Conservation (phyloP, 2,113 vertebrate species). For the Lucifuga dentata region DNA sequence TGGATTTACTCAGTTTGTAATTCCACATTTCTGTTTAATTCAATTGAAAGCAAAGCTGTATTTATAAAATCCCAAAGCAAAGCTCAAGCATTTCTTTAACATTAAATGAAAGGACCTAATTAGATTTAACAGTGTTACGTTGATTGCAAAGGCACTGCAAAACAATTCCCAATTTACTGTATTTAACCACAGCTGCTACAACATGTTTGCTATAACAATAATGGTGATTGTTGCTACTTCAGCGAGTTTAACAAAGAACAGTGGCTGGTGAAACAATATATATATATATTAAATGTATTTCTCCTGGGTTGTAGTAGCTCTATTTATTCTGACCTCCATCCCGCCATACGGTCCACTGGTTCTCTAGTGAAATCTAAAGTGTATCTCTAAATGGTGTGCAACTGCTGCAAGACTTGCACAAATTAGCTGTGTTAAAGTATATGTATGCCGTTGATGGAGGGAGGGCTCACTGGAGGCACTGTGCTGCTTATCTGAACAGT, state of each 20-base stretch:
- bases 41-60: constrained; percentile 22
- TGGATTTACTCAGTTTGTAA: constrained; percentile 48
- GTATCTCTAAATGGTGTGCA: constrained; percentile 80
- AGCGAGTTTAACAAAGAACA: constrained; percentile 51
- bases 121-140: constrained; percentile 27
- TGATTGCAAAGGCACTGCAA: constrained; percentile 15
- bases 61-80: constrained; percentile 26
- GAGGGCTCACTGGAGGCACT: constrained; percentile 77
- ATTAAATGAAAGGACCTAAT: constrained; percentile 48
- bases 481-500: constrained; percentile 80
- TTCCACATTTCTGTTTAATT: constrained; percentile 49
- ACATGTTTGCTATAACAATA: constrained; percentile 13
- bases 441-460: constrained; percentile 68
- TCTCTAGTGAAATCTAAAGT: constrained; percentile 76
- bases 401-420: constrained; percentile 73
- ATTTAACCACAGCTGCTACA: constrained; percentile 36
- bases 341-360: constrained; percentile 41
- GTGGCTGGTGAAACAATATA: constrained; percentile 56
- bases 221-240: constrained; percentile 47
- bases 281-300: constrained; percentile 60
- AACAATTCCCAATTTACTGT: constrained; percentile 36
- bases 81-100: constrained; percentile 13
- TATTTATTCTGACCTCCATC: constrained; percentile 70
- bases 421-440: constrained; percentile 79
- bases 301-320: constrained; percentile 57